These are phyloP conservation scores for Fragum fragum DNA, from an alignment of 2,888 invertebrate species.

Conservation along the genomic window DNA sequence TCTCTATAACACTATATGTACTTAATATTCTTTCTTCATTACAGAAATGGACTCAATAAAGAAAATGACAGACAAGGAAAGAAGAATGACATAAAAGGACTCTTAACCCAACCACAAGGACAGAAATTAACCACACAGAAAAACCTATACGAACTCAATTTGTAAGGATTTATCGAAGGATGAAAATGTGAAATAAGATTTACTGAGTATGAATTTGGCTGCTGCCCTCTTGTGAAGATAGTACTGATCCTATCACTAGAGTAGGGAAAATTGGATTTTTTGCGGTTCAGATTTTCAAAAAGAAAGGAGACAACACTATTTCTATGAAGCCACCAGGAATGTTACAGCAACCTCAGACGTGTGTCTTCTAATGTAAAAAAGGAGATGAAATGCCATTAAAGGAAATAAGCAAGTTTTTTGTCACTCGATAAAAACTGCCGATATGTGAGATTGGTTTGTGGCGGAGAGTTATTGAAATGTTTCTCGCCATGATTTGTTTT, in stretches of 20 bases:
- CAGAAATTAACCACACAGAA: slow-evolving; percentile 11
- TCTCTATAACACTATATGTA: no score
- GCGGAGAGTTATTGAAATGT: background rate
- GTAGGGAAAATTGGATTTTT: slow-evolving; percentile 5
- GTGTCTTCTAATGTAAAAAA: background rate
- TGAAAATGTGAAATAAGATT: slow-evolving; percentile 24
- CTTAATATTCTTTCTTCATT: background rate
- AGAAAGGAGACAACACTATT: background rate
- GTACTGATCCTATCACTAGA: background rate
- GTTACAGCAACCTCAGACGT: background rate
- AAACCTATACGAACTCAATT: slow-evolving; percentile 16
- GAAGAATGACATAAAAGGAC: slow-evolving; percentile 21
- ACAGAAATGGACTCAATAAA: slow-evolving; percentile 4
- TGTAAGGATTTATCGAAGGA: slow-evolving; percentile 17
- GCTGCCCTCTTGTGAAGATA: background rate
- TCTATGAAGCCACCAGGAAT: background rate
- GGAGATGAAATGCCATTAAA: slow-evolving; percentile 12
- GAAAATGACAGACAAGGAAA: slow-evolving; percentile 4
- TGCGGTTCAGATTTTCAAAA: background rate
- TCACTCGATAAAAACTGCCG: slow-evolving; percentile 9
- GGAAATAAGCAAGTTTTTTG: slow-evolving; percentile 12
- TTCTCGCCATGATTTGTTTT: slow-evolving; percentile 12
- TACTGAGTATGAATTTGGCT: background rate
- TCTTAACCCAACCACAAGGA: background rate
- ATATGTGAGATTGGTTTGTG: slow-evolving; percentile 18